Percentiles rank a stretch among this genome's conserved stretches.
Evolutionary conservation across 37 sponge, comb jelly and placozoan species (phyloP).

Genomic region (Cladorhizidae sp.): DNA sequence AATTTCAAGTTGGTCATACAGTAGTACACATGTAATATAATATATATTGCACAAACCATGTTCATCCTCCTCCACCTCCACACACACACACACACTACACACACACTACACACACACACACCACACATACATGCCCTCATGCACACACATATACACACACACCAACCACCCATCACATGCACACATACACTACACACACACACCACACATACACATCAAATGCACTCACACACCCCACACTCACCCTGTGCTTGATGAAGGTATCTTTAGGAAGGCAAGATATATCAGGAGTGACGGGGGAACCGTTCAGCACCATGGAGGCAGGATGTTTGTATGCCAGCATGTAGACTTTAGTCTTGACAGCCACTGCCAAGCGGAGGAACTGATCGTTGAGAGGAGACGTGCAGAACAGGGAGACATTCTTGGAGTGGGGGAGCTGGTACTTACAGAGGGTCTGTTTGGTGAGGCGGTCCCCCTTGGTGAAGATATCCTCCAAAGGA

Average conservation of each 20-base stretch:
- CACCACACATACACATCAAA: too few relatives aligned
- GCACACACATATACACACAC: too few relatives aligned
- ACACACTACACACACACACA: too few relatives aligned
- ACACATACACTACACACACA: too few relatives aligned
- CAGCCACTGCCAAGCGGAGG: conserved; percentile 72
- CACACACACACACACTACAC: too few relatives aligned
- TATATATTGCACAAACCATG: too few relatives aligned
- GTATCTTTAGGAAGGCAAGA: conserved; percentile 19
- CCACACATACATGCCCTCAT: too few relatives aligned
- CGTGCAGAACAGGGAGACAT: conserved; percentile 66
- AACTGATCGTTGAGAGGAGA: conserved; percentile 53
- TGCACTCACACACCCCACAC: too few relatives aligned
- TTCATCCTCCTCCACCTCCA: too few relatives aligned
- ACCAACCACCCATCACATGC: too few relatives aligned
- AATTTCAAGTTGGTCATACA: too few relatives aligned
- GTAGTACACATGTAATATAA: too few relatives aligned
- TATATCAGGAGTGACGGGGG: conserved; percentile 12
- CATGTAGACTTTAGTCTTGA: conserved; percentile 77
- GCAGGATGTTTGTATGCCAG: conserved; percentile 66
- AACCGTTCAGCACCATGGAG: conserved; percentile 11
- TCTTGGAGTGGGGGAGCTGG: conserved; percentile 57
- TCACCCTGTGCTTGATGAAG: conserved; percentile 68
- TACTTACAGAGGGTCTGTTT: conserved; percentile 32
- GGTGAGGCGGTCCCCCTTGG: conserved; percentile 3
- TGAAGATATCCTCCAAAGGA: conserved; percentile 42